Percentiles rank a stretch among this genome's conserved stretches.
These are phyloP conservation scores for Oryzias sinensis DNA, from an alignment of 2,797 vertebrate species.

Conservation along the genomic window DNA sequence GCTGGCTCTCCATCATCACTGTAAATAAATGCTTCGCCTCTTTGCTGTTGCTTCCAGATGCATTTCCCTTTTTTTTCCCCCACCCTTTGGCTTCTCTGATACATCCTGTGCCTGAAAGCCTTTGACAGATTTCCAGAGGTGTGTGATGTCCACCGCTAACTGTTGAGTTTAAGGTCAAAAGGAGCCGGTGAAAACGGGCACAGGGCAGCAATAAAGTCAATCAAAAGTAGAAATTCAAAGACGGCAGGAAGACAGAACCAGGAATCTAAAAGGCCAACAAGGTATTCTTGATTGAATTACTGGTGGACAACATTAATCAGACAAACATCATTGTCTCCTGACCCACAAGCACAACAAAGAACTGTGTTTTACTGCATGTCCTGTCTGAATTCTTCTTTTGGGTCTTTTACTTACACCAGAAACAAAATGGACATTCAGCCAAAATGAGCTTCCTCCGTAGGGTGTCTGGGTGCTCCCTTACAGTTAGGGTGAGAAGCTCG, in stretches of 20 bases:
- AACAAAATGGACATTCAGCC: no score
- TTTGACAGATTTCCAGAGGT: slow-evolving; percentile 15
- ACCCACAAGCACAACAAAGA: neutral
- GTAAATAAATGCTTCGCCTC: no score
- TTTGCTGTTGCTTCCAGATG: no score
- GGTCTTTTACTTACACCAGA: no score
- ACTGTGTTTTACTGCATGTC: neutral
- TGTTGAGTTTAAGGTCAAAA: slow-evolving; percentile 31
- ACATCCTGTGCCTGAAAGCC: neutral
- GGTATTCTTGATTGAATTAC: slow-evolving; percentile 25
- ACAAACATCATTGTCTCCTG: slow-evolving; percentile 18
- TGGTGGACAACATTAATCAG: slow-evolving; percentile 31
- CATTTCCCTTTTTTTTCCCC: no score
- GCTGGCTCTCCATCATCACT: no score
- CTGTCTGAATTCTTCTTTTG: no score
- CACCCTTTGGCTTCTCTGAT: no score
- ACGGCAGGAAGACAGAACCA: slow-evolving; percentile 15
- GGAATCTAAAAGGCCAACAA: slow-evolving; percentile 29
- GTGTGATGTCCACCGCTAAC: neutral
- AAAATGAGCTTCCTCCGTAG: no score
- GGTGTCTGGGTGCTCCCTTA: no score
- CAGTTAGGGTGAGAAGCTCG: no score
- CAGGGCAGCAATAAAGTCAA: slow-evolving; percentile 27
- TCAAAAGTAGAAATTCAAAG: slow-evolving; percentile 29
- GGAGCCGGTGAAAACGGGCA: slow-evolving; percentile 29